Evolutionary conservation across 2,113 vertebrate species (phyloP).

Genomic region (Drymodes brunneopygia): DNA sequence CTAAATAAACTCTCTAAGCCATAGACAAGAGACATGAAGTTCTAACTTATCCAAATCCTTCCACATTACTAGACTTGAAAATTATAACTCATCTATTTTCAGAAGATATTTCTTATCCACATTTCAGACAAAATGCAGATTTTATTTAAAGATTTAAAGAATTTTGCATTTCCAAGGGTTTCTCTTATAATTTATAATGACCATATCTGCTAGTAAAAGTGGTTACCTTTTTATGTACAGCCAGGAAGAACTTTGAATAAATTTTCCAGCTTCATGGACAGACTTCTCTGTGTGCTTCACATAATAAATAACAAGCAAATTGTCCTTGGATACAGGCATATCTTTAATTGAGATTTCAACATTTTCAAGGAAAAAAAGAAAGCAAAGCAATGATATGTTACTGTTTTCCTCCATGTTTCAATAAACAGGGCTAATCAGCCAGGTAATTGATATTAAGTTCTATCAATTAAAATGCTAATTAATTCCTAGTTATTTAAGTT

Average conservation of each 20-base stretch:
- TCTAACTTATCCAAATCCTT: background rate
- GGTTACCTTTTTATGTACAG: background rate
- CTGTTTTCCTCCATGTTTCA: background rate
- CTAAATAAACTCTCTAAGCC: background rate
- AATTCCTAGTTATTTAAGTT: background rate
- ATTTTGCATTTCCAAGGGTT: background rate
- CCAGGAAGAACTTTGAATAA: background rate
- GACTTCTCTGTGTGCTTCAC: background rate
- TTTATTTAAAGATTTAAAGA: background rate
- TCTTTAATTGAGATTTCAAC: background rate
- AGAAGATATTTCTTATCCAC: background rate
- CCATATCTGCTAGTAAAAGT: background rate
- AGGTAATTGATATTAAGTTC: background rate
- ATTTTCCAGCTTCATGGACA: background rate
- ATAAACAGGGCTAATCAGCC: background rate
- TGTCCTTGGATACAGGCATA: background rate
- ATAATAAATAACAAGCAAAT: background rate
- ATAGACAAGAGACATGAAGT: background rate
- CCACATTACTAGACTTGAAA: background rate
- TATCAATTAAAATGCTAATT: background rate
- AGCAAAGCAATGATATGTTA: background rate
- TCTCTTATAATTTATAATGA: background rate
- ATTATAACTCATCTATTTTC: background rate
- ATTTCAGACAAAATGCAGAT: background rate
- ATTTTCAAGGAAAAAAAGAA: background rate